These are phyloP conservation scores for Lasioglossum malachurum DNA, from an alignment of 2,888 invertebrate genomes.

Conservation along the genomic window DNA sequence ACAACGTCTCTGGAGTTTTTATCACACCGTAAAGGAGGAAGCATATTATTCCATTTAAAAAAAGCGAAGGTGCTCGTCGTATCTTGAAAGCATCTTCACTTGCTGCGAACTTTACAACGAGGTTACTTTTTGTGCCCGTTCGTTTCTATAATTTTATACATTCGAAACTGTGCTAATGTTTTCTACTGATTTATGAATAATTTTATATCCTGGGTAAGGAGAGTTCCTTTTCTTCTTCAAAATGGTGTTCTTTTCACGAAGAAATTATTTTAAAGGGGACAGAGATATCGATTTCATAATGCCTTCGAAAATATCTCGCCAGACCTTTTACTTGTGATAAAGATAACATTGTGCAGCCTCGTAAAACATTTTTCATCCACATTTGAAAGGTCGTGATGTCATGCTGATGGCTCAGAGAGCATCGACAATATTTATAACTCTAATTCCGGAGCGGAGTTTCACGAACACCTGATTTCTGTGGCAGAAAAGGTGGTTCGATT, in stretches of 20 bases:
- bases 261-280: neutral
- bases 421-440: neutral
- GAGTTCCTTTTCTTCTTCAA: neutral
- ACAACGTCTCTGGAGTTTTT: conserved; percentile 12
- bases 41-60: conserved; percentile 23
- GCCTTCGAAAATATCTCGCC: neutral
- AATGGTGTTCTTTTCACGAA: neutral
- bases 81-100: conserved; percentile 13
- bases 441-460: neutral
- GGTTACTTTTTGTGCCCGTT: neutral
- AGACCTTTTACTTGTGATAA: neutral
- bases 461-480: neutral
- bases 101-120: neutral
- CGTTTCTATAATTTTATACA: conserved; percentile 2
- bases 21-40: conserved; percentile 27
- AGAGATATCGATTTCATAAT: neutral
- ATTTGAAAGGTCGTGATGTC: neutral
- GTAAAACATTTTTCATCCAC: neutral
- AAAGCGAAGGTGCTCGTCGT: conserved; percentile 10
- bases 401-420: neutral
- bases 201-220: neutral
- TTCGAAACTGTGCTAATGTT: neutral
- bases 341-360: neutral
- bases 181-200: neutral
- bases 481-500: neutral